Conservation (phyloP, 2,888 invertebrate genomes). For the Mesoligia furuncula region DNA sequence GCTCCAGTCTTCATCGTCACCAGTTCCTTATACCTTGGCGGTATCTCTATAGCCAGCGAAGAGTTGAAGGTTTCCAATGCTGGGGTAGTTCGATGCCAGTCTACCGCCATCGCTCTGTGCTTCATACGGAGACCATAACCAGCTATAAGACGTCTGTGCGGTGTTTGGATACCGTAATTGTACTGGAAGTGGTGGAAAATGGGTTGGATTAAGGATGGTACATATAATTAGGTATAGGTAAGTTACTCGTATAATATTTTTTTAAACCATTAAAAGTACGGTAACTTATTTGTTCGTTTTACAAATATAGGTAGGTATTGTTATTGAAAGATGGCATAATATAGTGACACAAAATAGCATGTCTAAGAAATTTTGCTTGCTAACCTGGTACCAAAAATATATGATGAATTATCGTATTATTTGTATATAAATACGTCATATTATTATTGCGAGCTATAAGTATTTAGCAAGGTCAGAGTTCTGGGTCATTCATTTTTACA, state of each 20-base stretch:
- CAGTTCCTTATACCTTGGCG: slow-evolving; percentile 78
- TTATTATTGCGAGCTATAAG: slow-evolving; percentile 1
- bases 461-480: slow-evolving; percentile 5
- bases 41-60: slow-evolving; percentile 81
- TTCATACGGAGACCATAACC: slow-evolving; percentile 82
- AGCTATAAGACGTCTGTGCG: slow-evolving; percentile 68
- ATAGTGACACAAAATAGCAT: background rate
- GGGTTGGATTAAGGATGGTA: background rate
- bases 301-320: background rate
- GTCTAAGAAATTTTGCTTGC: background rate
- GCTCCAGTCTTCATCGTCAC: slow-evolving; percentile 86
- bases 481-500: slow-evolving; percentile 5
- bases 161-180: slow-evolving; percentile 70
- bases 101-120: slow-evolving; percentile 81
- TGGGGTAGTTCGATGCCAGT: slow-evolving; percentile 81
- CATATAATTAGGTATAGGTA: no score
- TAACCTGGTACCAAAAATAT: background rate
- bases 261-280: background rate
- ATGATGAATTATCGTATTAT: background rate
- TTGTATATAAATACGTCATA: background rate
- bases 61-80: slow-evolving; percentile 79
- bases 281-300: background rate
- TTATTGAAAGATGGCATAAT: background rate
- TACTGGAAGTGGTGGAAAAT: slow-evolving; percentile 72
- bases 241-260: background rate